A percentile compares a stretch with the other conserved stretches of the same genome.
Evolutionary conservation across 2,888 invertebrate species (phyloP).

Genomic region (Eupithecia abbreviata): DNA sequence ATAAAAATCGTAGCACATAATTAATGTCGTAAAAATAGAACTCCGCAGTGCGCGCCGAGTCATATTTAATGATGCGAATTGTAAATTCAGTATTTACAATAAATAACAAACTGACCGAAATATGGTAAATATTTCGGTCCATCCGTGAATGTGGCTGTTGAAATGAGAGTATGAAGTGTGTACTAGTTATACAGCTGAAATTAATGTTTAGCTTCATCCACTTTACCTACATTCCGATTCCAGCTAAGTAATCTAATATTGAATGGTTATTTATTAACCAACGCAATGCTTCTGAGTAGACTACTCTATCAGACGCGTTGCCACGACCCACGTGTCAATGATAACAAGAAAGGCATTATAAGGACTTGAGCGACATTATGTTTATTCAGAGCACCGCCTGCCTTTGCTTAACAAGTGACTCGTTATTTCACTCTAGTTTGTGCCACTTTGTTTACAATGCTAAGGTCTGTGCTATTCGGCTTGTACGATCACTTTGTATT

Average conservation of each 20-base stretch:
- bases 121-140: not conserved
- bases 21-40: not conserved
- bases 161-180: not conserved
- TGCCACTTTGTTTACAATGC: constrained; percentile 64
- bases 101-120: not conserved
- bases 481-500: constrained; percentile 45
- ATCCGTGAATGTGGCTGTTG: constrained; percentile 1
- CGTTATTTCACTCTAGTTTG: constrained; percentile 65
- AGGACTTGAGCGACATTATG: constrained; percentile 56
- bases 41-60: not conserved
- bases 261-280: constrained; percentile 33
- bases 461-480: constrained; percentile 52
- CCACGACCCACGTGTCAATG: constrained; percentile 56
- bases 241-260: constrained; percentile 35
- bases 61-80: not conserved
- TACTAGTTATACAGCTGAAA: not conserved
- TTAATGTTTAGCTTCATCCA: constrained; percentile 8
- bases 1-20: not conserved
- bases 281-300: constrained; percentile 28
- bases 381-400: constrained; percentile 65
- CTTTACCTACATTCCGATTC: constrained; percentile 30
- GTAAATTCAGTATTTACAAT: not conserved
- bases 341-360: constrained; percentile 64
- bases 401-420: constrained; percentile 70
- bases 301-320: constrained; percentile 39